Evolutionary conservation across 2,888 invertebrate genomes (phyloP).

Genomic region (Tachystola acroxantha): DNA sequence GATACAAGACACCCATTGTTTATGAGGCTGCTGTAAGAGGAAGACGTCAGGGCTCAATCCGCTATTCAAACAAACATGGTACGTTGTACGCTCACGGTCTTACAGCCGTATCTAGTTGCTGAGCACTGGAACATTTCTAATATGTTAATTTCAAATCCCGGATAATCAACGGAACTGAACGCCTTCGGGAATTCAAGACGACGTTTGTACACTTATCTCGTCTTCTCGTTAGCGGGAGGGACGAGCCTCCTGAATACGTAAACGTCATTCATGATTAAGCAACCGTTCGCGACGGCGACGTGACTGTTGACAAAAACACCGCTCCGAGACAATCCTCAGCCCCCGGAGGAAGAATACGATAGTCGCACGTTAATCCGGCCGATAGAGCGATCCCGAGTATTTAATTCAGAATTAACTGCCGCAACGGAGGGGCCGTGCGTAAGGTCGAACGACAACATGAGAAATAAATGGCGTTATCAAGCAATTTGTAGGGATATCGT

Average conservation of each 20-base stretch:
- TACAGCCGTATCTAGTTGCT: constrained; percentile 25
- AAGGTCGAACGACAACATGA: constrained; percentile 8
- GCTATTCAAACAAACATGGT: constrained; percentile 49
- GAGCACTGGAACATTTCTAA: constrained; percentile 43
- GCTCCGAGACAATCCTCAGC: constrained; percentile 34
- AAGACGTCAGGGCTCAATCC: constrained; percentile 51
- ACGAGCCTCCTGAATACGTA: constrained; percentile 68
- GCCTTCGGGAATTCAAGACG: constrained; percentile 66
- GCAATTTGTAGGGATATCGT: constrained; percentile 41
- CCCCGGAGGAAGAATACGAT: constrained; percentile 27
- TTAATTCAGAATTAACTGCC: constrained; percentile 14
- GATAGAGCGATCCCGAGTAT: constrained; percentile 3
- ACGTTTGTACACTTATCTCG: constrained; percentile 74
- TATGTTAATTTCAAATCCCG: constrained; percentile 69
- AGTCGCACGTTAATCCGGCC: constrained; percentile 2
- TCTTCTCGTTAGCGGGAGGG: constrained; percentile 66
- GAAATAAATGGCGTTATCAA: constrained; percentile 34
- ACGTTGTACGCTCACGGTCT: constrained; percentile 27
- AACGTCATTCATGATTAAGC: constrained; percentile 72
- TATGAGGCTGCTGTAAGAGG: constrained; percentile 38
- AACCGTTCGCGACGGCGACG: constrained; percentile 46
- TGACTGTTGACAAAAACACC: constrained; percentile 63
- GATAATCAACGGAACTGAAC: constrained; percentile 65
- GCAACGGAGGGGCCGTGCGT: neutral
- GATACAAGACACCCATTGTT: constrained; percentile 42